Conservation (phyloP, 2,888 invertebrate genomes). For the Lissonota sp. region DNA sequence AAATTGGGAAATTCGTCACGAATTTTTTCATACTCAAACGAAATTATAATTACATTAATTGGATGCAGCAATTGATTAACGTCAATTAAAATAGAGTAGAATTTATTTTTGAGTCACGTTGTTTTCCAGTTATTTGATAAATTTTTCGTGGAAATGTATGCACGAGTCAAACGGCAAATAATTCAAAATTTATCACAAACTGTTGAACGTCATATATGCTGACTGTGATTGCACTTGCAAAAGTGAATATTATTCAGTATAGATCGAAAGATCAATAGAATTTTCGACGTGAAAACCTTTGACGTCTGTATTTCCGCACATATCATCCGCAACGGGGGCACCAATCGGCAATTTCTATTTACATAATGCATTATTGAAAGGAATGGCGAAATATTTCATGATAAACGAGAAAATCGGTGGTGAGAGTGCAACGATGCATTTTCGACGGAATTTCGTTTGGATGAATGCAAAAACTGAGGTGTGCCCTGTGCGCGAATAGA, state of each 20-base stretch:
- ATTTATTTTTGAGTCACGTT: no score
- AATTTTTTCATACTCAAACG: no score
- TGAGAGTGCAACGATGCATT: neutral
- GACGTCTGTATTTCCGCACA: neutral
- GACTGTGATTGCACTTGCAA: neutral
- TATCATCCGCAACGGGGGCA: neutral
- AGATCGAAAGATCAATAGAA: slow-evolving; percentile 17
- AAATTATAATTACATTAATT: no score
- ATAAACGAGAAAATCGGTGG: neutral
- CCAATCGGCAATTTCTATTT: slow-evolving; percentile 11
- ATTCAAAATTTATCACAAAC: no score
- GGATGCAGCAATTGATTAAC: no score
- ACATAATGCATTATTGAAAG: neutral
- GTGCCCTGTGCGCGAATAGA: slow-evolving; percentile 20
- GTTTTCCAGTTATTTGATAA: no score
- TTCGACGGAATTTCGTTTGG: slow-evolving; percentile 26
- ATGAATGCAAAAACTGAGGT: slow-evolving; percentile 14
- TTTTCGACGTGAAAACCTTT: slow-evolving; percentile 17
- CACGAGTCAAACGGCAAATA: no score
- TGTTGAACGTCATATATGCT: neutral
- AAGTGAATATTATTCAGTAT: slow-evolving; percentile 9
- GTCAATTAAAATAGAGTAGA: no score
- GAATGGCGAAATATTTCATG: slow-evolving; percentile 39
- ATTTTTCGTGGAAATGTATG: no score
- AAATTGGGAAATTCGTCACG: no score